Evolutionary conservation across 2,888 invertebrate species (phyloP), one percentile per base, ranked within the genome.

Genomic region (Leptinotarsa tumamoca): DNA sequence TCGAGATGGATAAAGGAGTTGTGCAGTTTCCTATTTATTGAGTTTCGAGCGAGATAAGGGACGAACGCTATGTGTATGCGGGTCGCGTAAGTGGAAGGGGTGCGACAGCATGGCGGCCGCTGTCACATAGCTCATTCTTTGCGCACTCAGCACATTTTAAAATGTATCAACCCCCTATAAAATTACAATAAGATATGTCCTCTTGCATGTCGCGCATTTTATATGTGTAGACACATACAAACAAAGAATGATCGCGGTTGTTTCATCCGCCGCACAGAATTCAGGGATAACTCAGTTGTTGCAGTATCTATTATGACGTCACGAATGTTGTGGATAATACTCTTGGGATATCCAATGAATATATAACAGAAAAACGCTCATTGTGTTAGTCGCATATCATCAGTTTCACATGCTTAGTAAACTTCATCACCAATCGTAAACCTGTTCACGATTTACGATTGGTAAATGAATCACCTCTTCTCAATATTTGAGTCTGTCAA

Each of bases 71-170:
- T 43, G 43, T 85, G 87, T 87, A 87, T 87, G 87, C 87, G 87
- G 86, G 86, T 87, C 87, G 87, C 87, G 87, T 87, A 85, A 85
- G 84, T 84, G 85, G 85, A 85, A 84, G 86, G 86, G 86, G 85
- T 87, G 88, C 88, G 88, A 88, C 88, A 88, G 87, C 83, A 88
- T 88, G 88, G 88, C 88, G 88, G 86, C 88, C 85, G 81, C 86
- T 84, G 87, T 87, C 88, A 88, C 88, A 88, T 88, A 87, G 87
- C 87, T 88, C 88, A 88, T 88, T 88, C 88, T 87, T 87, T 85
- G 88, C 87, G 87, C 87, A 87, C 87, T 88, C 88, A 87, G 88
- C 88, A 89, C 88, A 89, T 88, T 88, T 88, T 88, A 88, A 89
- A 89, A 88, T 88, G 88, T 88, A 88, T 88, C 88, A 88, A 87